Evolutionary conservation across 2,797 vertebrate genomes (phyloP), one percentile per base, ranked within the genome.

Genomic region (Nothura maculosa): DNA sequence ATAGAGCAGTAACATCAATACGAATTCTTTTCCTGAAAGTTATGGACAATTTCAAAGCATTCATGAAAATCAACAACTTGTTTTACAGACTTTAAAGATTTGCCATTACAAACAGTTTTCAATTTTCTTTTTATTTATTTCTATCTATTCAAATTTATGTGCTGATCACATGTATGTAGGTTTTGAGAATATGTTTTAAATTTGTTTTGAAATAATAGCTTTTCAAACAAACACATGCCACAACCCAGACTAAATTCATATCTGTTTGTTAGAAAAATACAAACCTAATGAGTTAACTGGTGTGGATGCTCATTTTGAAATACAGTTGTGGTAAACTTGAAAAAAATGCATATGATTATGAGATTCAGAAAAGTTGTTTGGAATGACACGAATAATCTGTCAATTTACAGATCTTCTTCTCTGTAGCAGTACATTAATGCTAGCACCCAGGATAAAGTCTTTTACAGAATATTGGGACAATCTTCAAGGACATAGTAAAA

Each of bases 221-320:
- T 19, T 22, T 58, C 76, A 60, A 73, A 58, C 8, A 16, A 79
- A 50, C 12, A 47, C 5, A 8, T 0, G 0, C 4, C 52, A 47
- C 4, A 12, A 68, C 12, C 10, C 27, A 52, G 1, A 1, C 3
- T 50, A 81, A 55, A 7, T 18, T 75, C 13, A 43, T 50, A 20
- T 34, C 75, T 78, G 25, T 43, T 75, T 78, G 25, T 43, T 75
- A 62, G 54, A 87, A 90, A 93, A 93, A 57, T 48, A 82, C 10
- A 17, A 84, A 91, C 14, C 8, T 32, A 55, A 20, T 55, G n/a
- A 78, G 42, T 14, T 28, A 68, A 13, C 4, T 62, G 16, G 61
- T 36, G 2, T 1, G 17, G 52, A 54, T 54, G 52, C 28, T n/a
- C 45, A 22, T 84, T 94, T 90, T 62, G 43, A 63, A 50, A 84